Base-by-base conservation (phyloP, 2,113 vertebrate species). In the Microcebus ravelobensis region DNA sequence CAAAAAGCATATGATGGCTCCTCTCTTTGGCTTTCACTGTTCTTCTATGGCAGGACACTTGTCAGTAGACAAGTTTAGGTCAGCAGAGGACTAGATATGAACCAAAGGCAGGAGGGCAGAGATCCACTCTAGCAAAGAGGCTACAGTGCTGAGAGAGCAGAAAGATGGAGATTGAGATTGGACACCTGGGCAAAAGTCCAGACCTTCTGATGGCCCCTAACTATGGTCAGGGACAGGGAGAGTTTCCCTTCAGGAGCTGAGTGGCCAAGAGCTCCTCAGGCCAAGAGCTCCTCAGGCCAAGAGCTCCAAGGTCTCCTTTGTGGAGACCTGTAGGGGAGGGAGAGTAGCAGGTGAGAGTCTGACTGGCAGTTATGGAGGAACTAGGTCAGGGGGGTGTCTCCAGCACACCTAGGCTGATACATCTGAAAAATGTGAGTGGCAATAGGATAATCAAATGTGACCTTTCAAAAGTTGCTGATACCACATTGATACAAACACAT, bases 261-360 rank as follows among this genome's bases (percentile, higher is more conserved):
- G 25, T 23, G 10, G 0, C 0, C 1, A 25, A 29, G 1, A 74
- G 2, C 21, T 4, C 10, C 42, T 42, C 42, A 42, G 10, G 0
- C 0, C 1, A 25, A 29, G 1, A 74, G 2, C 21, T 4, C 10
- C 42, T n/a, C n/a, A 42, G 10, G 0, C 0, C 1, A 25, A 29
- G 1, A 74, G 2, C 21, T 4, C 10, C 42, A 42, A 42, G 42
- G 42, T 42, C 42, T 42, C 42, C 42, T 42, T 42, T 42, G 42
- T 42, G 71, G 34, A 34, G 25, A 50, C 4, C 55, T 17, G 3
- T 34, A 42, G 2, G 8, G 27, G 4, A 52, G 2, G 1, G 6
- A 39, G 8, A 31, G 1, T 6, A 13, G 8, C 27, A 82, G 29
- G 10, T 18, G 1, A 77, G 17, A 39, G 11, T 27, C 45, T 14